These are phyloP conservation scores for Plusia festucae DNA, from an alignment of 2,888 invertebrate species.

Conservation along the genomic window DNA sequence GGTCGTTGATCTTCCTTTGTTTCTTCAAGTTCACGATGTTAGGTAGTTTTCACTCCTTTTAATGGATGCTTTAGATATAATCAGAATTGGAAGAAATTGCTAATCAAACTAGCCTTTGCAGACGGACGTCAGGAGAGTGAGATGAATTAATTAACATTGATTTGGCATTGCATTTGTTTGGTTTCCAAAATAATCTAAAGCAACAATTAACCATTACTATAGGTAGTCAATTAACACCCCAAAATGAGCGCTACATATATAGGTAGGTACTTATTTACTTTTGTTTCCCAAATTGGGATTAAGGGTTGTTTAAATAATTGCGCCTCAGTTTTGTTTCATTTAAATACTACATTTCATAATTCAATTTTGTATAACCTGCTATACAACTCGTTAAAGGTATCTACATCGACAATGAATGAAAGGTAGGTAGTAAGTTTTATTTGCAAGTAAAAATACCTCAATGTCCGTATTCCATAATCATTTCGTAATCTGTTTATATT, in stretches of 20 bases:
- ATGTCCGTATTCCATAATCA: neutral
- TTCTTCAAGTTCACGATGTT: neutral
- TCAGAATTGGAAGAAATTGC: neutral
- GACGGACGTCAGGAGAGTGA: neutral
- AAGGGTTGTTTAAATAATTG: neutral
- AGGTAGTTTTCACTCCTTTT: neutral
- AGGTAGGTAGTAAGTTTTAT: slow-evolving; percentile 11
- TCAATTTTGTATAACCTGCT: slow-evolving; percentile 38
- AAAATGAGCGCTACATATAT: neutral
- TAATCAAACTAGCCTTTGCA: neutral
- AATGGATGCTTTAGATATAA: neutral
- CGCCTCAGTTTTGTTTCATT: slow-evolving; percentile 9
- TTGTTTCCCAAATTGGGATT: too few relatives aligned
- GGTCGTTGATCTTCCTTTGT: slow-evolving; percentile 4
- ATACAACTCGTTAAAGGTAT: slow-evolving; percentile 19
- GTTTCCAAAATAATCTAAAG: neutral
- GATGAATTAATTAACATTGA: neutral
- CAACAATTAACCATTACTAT: too few relatives aligned
- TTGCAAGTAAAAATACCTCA: neutral
- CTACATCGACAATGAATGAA: slow-evolving; percentile 16
- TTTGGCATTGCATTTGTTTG: neutral
- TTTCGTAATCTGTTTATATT: neutral
- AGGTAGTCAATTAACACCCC: too few relatives aligned
- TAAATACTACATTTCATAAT: slow-evolving; percentile 24
- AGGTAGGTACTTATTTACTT: too few relatives aligned